phyloP scores from a whole-genome alignment of 1,140 invertebrate genomes.

The Apis laboriosa region DNA sequence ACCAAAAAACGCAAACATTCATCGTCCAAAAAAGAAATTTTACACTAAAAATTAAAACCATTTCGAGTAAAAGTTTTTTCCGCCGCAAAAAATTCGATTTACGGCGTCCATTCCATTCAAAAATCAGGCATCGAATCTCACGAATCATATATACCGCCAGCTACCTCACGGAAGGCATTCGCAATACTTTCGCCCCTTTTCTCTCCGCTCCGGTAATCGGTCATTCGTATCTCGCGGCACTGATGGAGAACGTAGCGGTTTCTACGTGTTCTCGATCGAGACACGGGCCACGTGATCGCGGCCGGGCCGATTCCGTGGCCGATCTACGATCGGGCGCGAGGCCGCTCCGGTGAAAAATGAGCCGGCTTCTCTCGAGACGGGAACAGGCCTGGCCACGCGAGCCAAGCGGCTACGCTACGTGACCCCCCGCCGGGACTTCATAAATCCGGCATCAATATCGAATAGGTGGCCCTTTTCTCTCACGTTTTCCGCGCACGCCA shows the following conservation, averaged over 20 bases:
- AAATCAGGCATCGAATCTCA: no score
- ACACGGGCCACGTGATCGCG: slow-evolving; percentile 35
- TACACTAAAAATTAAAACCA: no score
- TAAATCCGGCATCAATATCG: slow-evolving; percentile 70
- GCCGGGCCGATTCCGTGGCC: slow-evolving; percentile 48
- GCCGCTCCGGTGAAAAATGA: slow-evolving; percentile 55
- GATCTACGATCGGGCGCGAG: slow-evolving; percentile 48
- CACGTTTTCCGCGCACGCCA: slow-evolving; percentile 38
- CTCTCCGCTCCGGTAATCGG: slow-evolving; percentile 5
- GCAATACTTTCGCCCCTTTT: slow-evolving; percentile 46
- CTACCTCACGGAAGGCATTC: slow-evolving; percentile 55
- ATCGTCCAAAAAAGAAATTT: no score
- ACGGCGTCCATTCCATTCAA: no score
- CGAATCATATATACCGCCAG: not conserved
- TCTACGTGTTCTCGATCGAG: slow-evolving; percentile 56
- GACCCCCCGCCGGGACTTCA: slow-evolving; percentile 62
- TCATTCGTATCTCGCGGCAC: slow-evolving; percentile 51
- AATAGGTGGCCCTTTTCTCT: slow-evolving; percentile 23
- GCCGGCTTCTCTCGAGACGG: slow-evolving; percentile 33
- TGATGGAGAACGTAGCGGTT: slow-evolving; percentile 54
- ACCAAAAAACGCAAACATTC: no score
- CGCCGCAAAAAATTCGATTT: no score
- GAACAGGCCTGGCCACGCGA: slow-evolving; percentile 30
- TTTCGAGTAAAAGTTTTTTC: no score
- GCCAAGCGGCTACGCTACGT: slow-evolving; percentile 55